Evolutionary conservation across 2,888 invertebrate species (phyloP).

Genomic region (Malacosoma neustria): DNA sequence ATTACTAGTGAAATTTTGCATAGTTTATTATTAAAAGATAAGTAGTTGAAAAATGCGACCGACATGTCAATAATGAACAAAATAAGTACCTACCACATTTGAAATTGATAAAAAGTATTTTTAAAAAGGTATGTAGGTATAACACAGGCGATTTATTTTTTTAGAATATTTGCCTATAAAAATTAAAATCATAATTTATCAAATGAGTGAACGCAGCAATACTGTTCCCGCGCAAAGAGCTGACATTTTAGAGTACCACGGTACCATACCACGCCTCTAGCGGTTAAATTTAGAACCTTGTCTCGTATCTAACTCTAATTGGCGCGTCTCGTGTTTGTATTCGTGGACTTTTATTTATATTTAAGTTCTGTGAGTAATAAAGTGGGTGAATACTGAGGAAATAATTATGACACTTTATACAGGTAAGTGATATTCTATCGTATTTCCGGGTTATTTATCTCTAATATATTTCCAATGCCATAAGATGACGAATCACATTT

Average conservation of each 20-base stretch:
- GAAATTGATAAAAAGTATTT: no score
- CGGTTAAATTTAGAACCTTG: conserved; percentile 31
- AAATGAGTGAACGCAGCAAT: conserved; percentile 19
- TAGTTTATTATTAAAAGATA: no score
- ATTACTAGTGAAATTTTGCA: no score
- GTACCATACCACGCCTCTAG: conserved; percentile 19
- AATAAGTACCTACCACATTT: no score
- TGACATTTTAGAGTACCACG: conserved; percentile 11
- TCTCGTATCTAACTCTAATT: conserved; percentile 36
- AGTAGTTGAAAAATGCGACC: no score
- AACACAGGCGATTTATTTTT: no score
- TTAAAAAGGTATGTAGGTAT: no score
- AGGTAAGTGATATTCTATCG: conserved; percentile 39
- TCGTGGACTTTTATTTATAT: conserved; percentile 32
- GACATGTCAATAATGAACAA: no score
- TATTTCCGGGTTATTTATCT: conserved; percentile 48
- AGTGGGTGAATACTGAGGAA: conserved; percentile 19
- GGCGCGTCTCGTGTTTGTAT: conserved; percentile 44
- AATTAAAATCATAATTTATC: no score
- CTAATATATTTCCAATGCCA: conserved; percentile 18
- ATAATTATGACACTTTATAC: conserved; percentile 20
- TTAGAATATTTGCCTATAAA: no score
- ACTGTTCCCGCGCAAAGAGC: conserved; percentile 25
- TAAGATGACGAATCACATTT: conserved; percentile 30
- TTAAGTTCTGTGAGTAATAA: conserved; percentile 17